phyloP scores from a whole-genome alignment of 2,797 vertebrate species.

The Danio kyathit region DNA sequence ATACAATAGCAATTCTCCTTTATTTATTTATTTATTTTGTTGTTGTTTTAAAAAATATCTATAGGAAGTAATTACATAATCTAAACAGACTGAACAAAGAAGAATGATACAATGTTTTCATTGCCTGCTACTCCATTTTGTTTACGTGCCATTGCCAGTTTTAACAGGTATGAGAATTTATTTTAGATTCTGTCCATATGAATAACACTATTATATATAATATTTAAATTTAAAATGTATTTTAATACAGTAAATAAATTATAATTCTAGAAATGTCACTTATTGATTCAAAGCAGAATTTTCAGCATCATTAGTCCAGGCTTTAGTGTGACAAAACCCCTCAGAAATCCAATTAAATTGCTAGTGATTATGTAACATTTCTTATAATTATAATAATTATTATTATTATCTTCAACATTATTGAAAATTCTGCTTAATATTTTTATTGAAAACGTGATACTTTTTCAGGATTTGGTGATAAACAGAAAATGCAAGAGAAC shows the following conservation, averaged over 20 bases:
- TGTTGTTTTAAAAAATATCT: not conserved
- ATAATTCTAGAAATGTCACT: too few species aligned
- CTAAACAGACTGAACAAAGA: not conserved
- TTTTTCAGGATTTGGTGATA: not conserved
- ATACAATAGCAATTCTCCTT: not conserved
- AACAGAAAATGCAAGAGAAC: not conserved
- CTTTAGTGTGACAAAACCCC: not conserved
- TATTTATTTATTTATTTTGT: not conserved
- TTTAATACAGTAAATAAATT: not conserved
- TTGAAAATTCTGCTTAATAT: not conserved
- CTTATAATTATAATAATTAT: not conserved
- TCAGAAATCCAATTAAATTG: conserved; percentile 1
- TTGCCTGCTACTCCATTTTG: not conserved
- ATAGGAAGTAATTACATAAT: too few species aligned
- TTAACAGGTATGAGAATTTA: not conserved
- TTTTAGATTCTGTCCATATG: not conserved
- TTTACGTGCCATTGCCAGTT: too few species aligned
- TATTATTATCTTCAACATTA: not conserved
- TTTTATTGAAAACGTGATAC: not conserved
- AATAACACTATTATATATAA: not conserved
- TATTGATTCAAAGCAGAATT: too few species aligned
- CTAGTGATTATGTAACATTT: not conserved
- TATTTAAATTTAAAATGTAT: not conserved
- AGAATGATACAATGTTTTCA: not conserved
- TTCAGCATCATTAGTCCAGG: not conserved